Conservation (phyloP, 2,888 invertebrate genomes). For the Blomia tropicalis region DNA sequence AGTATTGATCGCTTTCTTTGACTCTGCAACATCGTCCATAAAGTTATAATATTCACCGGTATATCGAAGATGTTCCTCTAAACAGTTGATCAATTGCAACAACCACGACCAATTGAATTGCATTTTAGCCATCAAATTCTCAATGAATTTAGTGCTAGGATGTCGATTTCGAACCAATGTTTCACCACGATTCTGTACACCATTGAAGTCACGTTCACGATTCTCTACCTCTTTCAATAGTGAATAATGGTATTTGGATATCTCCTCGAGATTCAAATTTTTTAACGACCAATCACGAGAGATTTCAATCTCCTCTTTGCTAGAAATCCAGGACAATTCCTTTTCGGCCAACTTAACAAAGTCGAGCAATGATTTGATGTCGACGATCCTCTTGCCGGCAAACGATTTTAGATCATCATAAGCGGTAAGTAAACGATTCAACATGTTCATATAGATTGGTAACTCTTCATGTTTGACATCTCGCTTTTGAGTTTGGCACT, state of each 20-base stretch:
- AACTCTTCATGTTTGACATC: constrained; percentile 79
- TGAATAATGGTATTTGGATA: constrained; percentile 85
- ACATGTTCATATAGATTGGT: constrained; percentile 70
- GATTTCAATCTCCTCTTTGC: constrained; percentile 86
- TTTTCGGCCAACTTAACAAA: constrained; percentile 83
- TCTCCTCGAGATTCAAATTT: constrained; percentile 70
- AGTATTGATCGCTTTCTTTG: constrained; percentile 66
- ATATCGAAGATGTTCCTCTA: constrained; percentile 85
- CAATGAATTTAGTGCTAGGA: constrained; percentile 85
- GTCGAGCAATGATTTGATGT: constrained; percentile 66
- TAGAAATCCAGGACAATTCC: constrained; percentile 89
- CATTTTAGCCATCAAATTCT: constrained; percentile 46
- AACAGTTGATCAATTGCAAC: constrained; percentile 75
- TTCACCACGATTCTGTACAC: constrained; percentile 87
- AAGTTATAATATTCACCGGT: constrained; percentile 65
- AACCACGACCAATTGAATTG: constrained; percentile 98
- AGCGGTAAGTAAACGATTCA: constrained; percentile 75
- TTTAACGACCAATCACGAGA: constrained; percentile 83
- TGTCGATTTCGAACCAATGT: constrained; percentile 81
- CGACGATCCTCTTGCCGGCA: constrained; percentile 65
- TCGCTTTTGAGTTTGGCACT: constrained; percentile 65
- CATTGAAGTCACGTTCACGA: constrained; percentile 84
- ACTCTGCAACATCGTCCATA: constrained; percentile 71
- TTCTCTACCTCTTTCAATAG: constrained; percentile 90
- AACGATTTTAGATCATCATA: constrained; percentile 76